Base-by-base conservation (phyloP, 2,888 invertebrate genomes). In the Pseudoips prasinana region DNA sequence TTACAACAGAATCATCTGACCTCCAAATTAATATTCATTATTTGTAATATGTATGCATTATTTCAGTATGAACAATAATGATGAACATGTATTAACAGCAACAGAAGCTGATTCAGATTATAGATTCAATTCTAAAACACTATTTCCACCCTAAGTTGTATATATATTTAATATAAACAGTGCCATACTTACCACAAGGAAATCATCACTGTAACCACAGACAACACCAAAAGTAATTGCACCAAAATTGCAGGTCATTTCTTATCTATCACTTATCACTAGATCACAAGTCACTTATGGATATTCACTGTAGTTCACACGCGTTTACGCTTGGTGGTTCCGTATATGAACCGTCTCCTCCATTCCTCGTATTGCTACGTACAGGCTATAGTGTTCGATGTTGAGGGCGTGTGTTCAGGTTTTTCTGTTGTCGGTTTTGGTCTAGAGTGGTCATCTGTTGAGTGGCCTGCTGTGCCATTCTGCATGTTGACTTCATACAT, bases 291-390 rank as follows among this genome's bases (percentile, higher is more conserved):
- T 57, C 34, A 23, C 32, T 37, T 14, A 14, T 14, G 14, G 3
- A 8, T 33, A 34, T 20, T 25, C 5, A 20, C n/a, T 14, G 14
- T 14, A 14, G 23, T 31, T 55, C 59, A 66, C 35, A 58, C 53
- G 33, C 74, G 72, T 50, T 65, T 74, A 39, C 58, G 41, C 55
- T 44, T 57, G 50, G 55, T 60, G 46, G 51, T 60, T 47, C 85
- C 85, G 61, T 71, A 87, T 40, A 86, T 84, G 74, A 84, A 87
- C 65, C 80, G 64, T 22, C 68, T 73, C 10, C 87, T 73, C 87
- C 87, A 85, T 30, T 71, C 71, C 43, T 77, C 77, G 70, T 86
- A 85, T 36, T 80, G 86, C 87, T 88, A 87, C 77, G 87, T 81
- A 54, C 84, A 83, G 1, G 75, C 85, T 26, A 87, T 82, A 33